Base-by-base conservation (phyloP, 2,888 invertebrate genomes). In the Bugula neritina region DNA sequence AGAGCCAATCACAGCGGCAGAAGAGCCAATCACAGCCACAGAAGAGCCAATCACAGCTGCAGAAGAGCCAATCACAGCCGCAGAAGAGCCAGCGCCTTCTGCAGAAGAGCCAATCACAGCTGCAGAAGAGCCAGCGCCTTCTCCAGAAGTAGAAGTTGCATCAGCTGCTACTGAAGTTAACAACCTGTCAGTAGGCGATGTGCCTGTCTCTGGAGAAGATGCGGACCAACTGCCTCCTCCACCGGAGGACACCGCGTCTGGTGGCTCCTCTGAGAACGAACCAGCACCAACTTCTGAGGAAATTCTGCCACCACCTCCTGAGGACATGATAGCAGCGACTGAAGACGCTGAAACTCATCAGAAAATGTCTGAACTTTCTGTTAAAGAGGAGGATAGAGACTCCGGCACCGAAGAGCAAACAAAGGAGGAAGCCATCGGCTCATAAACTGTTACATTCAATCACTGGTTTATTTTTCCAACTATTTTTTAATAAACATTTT, bases 351-450 rank as follows among this genome's bases (percentile, higher is more conserved):
- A 43, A 43, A 43, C 5, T 17, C 5, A 43, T 17, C 43, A 5
- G 17, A 43, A 43, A 43, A 43, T 43, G 5, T 43, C 43, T 10
- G 43, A 5, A 43, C 10, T 43, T 43, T 43, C 43, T 43, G 21
- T 31, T 17, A 63, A 63, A 31, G 63, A 27, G 5, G 63, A 31
- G 31, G 63, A 63, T 34, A 2, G 27, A 13, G 34, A 63, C n/a
- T 63, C 63, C 31, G 63, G 34, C 10, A 34, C 27, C 3, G 63
- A 63, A 63, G 63, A 63, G n/a, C 63, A 27, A 27, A 63, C 21
- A 2, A 34, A 25, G 55, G 55, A 55, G 13, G 55, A 55, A 43
- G 43, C 43, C 5, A 43, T 43, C 43, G 43, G 5, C 17, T 43
- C 43, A 43, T 43, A 43, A 43, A 5, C 17, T n/a, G n/a, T n/a